Base-by-base conservation (phyloP, 2,888 invertebrate genomes). In the Xanthia icteritia region DNA sequence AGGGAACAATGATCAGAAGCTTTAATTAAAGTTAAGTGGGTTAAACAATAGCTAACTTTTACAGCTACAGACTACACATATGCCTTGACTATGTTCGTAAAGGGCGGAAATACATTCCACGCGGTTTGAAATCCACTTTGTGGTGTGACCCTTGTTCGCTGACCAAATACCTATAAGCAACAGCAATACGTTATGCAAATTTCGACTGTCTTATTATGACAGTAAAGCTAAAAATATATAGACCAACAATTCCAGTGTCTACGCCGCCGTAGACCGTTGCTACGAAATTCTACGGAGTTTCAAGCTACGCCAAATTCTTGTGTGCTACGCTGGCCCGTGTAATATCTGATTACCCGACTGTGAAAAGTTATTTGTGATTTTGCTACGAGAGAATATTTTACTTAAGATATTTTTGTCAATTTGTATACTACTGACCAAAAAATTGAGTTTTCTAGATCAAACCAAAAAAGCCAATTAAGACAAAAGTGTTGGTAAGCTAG, bases 51-150 rank as follows among this genome's bases (percentile, higher is more conserved):
- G 74, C 71, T n/a, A n/a, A 81, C 77, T 88, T 79, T 71, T 83
- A 65, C 31, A 58, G 75, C 67, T 39, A 74, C 63, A 27, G 56
- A 42, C 63, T 71, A 76, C 76, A 76, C 58, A 76, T 54, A 79
- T 70, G 51, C 77, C 77, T 51, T 72, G 67, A 48, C 76, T 86
- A 56, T 81, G 84, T 87, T 81, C 86, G 81, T 85, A 87, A 87
- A 88, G 84, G 84, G 75, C 90, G 93, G 93, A 94, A 92, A 92
- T 91, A 92, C 91, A 92, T 93, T 92, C 91, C 90, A 88, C 86
- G 93, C 87, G 92, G 93, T 93, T 93, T 90, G 89, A 90, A 93
- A 93, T 93, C 91, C 92, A 93, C 91, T 94, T 94, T 93, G 92
- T 85, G 92, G 92, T 86, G 84, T 90, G 89, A 91, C 91, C 91